These are phyloP conservation scores for Melanaphis sacchari DNA, from an alignment of 1,140 invertebrate genomes.

Conservation along the genomic window DNA sequence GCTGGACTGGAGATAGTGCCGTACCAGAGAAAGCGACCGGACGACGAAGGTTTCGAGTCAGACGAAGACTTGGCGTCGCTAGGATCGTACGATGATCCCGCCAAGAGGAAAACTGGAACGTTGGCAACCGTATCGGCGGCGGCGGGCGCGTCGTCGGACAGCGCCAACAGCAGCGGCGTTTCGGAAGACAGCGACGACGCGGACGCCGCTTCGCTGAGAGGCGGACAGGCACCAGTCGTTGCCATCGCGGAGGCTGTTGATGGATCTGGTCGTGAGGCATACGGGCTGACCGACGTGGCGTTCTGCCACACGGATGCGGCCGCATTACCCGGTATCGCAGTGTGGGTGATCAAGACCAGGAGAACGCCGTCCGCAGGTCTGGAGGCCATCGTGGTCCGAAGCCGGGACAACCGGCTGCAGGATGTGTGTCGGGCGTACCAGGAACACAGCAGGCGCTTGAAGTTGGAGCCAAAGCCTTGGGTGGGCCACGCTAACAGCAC, in stretches of 20 bases:
- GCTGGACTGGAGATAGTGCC: constrained; percentile 57
- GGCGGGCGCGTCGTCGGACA: constrained; percentile 58
- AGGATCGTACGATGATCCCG: constrained; percentile 59
- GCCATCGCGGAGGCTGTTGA: background rate
- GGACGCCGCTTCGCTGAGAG: background rate
- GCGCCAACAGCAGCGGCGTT: constrained; percentile 61
- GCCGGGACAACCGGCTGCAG: constrained; percentile 58
- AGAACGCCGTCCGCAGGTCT: constrained; percentile 51
- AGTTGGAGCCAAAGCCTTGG: constrained; percentile 53
- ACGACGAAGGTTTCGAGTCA: constrained; percentile 61
- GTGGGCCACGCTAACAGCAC: background rate
- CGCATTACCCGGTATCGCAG: constrained; percentile 59
- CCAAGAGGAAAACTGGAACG: constrained; percentile 49
- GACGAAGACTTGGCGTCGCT: constrained; percentile 60
- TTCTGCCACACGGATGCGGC: constrained; percentile 61
- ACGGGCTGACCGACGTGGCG: constrained; percentile 60
- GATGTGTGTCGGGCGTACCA: constrained; percentile 59
- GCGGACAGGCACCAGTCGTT: background rate
- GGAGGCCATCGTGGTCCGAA: constrained; percentile 60
- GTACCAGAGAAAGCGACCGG: constrained; percentile 41
- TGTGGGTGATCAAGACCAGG: constrained; percentile 60
- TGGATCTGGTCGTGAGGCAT: constrained; percentile 54
- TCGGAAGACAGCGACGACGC: constrained; percentile 61
- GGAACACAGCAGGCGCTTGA: constrained; percentile 59
- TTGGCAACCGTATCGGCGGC: background rate